Evolutionary conservation across 2,888 invertebrate species (phyloP), one percentile per base, ranked within the genome.

Genomic region (Petrolisthes cinctipes): DNA sequence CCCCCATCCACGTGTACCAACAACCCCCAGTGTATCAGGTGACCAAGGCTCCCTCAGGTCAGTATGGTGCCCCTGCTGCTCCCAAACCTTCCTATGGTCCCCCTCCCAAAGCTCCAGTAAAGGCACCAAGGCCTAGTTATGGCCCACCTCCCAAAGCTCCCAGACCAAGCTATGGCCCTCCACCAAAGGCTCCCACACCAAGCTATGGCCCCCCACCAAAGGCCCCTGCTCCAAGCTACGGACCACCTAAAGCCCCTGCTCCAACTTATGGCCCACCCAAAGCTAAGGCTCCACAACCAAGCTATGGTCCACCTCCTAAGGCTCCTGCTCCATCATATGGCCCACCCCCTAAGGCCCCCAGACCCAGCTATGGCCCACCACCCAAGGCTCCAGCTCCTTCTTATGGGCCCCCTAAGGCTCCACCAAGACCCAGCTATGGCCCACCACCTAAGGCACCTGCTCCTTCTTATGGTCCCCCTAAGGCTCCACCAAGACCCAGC

Each of bases 1-100:
- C 92, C 20, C 92, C 92, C 20, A 92, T 92, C 82, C 92, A 92
- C 85, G 92, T 92, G 14, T 92, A 92, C 91, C 92, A 92, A 73
- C 92, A 92, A 85, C 92, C 92, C 7, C 91, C 89, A 7, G 90
- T 91, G 5, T 88, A 85, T 83, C 91, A 91, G 83, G 86, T 90
- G 9, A 85, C 89, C 20, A 90, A 89, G 82, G 86, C 87, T 88
- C 84, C 83, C 57, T 84, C 86, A 11, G 85, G 86, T 78, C 89
- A 86, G 85, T 86, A 89, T 90, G 92, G 91, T 66, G 92, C 92
- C 85, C 92, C 92, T 5, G 90, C 87, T 9, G 85, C 85, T 7
- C 83, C 84, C 71, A 87, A 90, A 37, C 83, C 83, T n/a, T 56
- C 78, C 23, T 91, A 91, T 56, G 91, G 91, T n/a, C 86, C 89